Conservation (phyloP, 2,797 vertebrate genomes). For the Acanthis flammea region DNA sequence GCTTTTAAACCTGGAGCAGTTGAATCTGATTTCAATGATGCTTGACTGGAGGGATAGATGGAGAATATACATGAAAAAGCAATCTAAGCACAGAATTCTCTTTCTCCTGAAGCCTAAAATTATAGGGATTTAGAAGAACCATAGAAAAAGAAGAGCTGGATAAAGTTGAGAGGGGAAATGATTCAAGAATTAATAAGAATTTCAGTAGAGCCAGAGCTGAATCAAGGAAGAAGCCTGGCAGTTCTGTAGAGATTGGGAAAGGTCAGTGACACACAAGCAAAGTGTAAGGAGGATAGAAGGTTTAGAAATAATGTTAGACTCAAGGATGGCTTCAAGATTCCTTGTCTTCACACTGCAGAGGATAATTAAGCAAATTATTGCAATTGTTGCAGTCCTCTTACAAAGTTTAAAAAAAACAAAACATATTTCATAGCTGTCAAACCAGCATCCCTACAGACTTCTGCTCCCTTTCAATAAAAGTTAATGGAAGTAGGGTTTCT, state of each 20-base stretch:
- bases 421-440: background rate
- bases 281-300: background rate
- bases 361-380: background rate
- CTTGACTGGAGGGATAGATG: background rate
- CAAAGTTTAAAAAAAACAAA: background rate
- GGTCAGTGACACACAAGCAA: background rate
- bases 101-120: background rate
- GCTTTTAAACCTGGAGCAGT: background rate
- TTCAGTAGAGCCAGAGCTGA: background rate
- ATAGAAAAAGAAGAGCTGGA: background rate
- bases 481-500: background rate
- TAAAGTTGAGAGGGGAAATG: background rate
- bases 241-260: background rate
- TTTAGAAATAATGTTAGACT: background rate
- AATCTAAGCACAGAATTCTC: background rate
- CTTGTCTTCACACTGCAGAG: background rate
- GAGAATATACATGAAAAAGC: background rate
- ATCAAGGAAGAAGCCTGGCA: background rate
- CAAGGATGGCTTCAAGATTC: background rate
- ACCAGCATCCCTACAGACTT: background rate
- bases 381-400: background rate
- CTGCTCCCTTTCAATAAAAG: background rate
- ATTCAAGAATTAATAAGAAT: background rate
- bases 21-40: background rate
- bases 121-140: background rate